Percentiles rank a stretch among this genome's conserved stretches.
Evolutionary conservation across 2,113 vertebrate genomes (phyloP).

Genomic region (Microcebus griseorufus): DNA sequence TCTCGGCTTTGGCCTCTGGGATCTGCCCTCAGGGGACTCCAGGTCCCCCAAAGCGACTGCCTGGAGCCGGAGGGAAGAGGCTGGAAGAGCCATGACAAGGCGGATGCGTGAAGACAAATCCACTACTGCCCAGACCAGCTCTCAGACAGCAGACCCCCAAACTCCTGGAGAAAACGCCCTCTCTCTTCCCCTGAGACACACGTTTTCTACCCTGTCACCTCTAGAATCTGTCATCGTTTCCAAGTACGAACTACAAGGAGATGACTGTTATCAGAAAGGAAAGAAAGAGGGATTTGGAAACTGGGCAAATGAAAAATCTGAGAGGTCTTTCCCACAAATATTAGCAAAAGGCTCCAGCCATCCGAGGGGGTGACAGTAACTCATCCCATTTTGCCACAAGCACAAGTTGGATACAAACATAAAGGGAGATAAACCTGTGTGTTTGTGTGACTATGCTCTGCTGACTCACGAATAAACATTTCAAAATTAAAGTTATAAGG

Average conservation of each 20-base stretch:
- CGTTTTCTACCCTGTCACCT: neutral
- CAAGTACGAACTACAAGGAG: neutral
- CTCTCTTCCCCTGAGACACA: neutral
- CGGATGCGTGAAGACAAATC: neutral
- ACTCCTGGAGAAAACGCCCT: neutral
- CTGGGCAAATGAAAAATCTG: neutral
- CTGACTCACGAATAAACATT: too few species aligned
- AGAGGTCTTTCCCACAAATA: neutral
- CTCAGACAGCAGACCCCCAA: neutral
- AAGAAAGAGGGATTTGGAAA: neutral
- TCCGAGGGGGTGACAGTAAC: neutral
- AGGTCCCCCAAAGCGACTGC: neutral
- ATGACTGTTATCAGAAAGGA: too few species aligned
- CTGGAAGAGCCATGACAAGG: too few species aligned
- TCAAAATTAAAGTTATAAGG: neutral
- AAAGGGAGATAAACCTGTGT: neutral
- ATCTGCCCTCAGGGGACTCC: too few species aligned
- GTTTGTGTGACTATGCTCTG: neutral
- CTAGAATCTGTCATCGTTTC: neutral
- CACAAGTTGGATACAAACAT: neutral
- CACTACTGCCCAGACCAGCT: neutral
- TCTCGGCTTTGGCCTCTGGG: neutral
- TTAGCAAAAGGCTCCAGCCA: neutral
- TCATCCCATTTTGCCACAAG: neutral
- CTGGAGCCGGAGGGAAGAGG: too few species aligned